Conservation (phyloP, 1,140 invertebrate genomes). For the Drosophila leontia region DNA sequence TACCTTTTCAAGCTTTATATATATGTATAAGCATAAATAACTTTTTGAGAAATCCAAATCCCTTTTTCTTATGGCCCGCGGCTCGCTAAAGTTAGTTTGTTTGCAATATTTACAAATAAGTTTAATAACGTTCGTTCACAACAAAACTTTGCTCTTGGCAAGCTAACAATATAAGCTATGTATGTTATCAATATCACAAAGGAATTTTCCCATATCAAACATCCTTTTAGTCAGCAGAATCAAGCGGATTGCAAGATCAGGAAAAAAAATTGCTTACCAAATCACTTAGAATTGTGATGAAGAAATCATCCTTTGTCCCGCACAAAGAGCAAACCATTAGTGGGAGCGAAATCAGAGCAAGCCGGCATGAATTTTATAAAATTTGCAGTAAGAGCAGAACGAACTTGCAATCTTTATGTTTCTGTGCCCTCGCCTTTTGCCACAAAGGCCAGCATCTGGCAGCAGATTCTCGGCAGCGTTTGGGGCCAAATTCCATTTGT, state of each 20-base stretch:
- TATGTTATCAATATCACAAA: constrained; percentile 14
- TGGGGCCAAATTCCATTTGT: constrained; percentile 58
- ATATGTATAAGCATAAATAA: neutral
- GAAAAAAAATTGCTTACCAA: constrained; percentile 30
- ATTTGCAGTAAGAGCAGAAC: constrained; percentile 36
- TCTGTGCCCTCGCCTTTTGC: neutral
- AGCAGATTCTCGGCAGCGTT: constrained; percentile 36
- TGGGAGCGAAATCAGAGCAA: constrained; percentile 13
- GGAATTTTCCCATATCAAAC: constrained; percentile 14
- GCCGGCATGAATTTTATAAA: constrained; percentile 61
- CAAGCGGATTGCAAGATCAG: constrained; percentile 38
- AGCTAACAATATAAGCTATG: neutral
- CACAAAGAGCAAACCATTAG: constrained; percentile 50
- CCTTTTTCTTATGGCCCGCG: neutral
- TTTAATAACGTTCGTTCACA: neutral
- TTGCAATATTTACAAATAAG: neutral
- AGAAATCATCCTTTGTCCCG: constrained; percentile 26
- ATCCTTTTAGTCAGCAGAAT: constrained; percentile 16
- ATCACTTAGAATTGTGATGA: constrained; percentile 45
- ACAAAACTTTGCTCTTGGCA: neutral
- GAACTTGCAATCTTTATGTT: constrained; percentile 12
- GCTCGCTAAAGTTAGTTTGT: neutral
- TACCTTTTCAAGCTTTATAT: too few relatives aligned
- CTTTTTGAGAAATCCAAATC: neutral
- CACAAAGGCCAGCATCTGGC: constrained; percentile 46